Percentiles rank a stretch among this genome's conserved stretches.
These are phyloP conservation scores for Thripadectes ignobilis DNA, from an alignment of 2,797 vertebrate species.

Conservation along the genomic window DNA sequence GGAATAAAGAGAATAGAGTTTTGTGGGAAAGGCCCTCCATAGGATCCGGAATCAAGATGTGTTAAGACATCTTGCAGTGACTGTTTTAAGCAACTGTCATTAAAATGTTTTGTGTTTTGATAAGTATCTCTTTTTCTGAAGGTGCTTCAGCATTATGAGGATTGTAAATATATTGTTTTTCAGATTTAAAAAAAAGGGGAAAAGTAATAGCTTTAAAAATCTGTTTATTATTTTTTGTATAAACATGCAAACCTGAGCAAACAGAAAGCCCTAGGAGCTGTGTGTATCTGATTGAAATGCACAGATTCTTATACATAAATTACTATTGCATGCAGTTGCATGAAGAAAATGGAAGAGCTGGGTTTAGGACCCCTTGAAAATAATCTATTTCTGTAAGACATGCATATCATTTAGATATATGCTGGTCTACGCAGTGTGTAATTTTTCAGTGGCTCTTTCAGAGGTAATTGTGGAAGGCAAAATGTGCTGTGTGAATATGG, in stretches of 20 bases:
- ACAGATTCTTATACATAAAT: background rate
- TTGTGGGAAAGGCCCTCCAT: background rate
- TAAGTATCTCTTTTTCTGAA: background rate
- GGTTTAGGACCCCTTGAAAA: constrained; percentile 41
- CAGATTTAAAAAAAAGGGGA: fast-evolving
- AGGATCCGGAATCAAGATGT: background rate
- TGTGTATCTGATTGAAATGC: background rate
- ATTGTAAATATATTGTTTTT: background rate
- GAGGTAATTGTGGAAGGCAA: constrained; percentile 42
- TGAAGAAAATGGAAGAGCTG: background rate
- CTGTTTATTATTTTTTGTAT: background rate
- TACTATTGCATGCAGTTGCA: background rate
- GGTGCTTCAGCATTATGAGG: background rate
- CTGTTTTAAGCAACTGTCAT: background rate
- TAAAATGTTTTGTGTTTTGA: background rate
- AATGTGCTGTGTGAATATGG: constrained; percentile 17
- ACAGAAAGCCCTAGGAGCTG: background rate
- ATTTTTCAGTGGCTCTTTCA: constrained; percentile 36
- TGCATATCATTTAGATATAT: background rate
- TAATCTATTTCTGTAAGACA: constrained; percentile 11
- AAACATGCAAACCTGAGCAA: background rate
- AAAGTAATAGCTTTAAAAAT: background rate
- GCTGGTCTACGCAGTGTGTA: background rate
- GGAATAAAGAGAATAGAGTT: background rate
- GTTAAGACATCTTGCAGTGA: background rate